phyloP scores from a whole-genome alignment of 2,797 vertebrate species.

The Pampus argenteus region DNA sequence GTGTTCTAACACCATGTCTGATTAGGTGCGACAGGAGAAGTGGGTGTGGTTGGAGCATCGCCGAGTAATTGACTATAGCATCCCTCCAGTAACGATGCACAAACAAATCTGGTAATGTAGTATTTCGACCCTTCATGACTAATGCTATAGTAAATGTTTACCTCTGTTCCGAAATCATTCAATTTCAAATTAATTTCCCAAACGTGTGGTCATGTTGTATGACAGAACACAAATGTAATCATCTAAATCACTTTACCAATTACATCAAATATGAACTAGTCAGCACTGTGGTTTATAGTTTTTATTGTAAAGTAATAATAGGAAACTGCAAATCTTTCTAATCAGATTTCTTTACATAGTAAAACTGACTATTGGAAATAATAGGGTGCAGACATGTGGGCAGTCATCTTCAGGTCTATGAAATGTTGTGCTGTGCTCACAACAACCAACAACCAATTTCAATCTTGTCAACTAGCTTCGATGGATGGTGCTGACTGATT shows the following conservation, averaged over 20 bases:
- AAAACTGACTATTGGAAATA: background rate
- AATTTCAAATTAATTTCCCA: background rate
- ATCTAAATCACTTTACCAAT: background rate
- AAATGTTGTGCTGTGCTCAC: background rate
- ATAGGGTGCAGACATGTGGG: too few species aligned
- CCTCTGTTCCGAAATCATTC: background rate
- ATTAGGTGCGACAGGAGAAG: slow-evolving; percentile 50
- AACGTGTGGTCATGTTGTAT: background rate
- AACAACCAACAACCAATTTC: slow-evolving; percentile 5
- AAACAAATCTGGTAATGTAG: slow-evolving; percentile 5
- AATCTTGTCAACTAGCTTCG: background rate
- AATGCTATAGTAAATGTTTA: background rate
- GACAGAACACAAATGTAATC: background rate
- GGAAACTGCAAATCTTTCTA: background rate
- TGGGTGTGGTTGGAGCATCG: slow-evolving; percentile 16
- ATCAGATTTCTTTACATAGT: background rate
- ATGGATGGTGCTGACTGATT: background rate
- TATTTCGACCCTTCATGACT: background rate
- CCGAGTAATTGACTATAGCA: slow-evolving; percentile 16
- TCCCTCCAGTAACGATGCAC: slow-evolving; percentile 13
- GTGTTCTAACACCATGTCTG: slow-evolving; percentile 40
- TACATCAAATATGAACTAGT: background rate
- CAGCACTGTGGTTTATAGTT: background rate
- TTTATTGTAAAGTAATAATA: background rate
- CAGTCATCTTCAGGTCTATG: background rate